These are phyloP conservation scores for Leptura quadrifasciata DNA, from an alignment of 2,888 invertebrate genomes.

Conservation along the genomic window DNA sequence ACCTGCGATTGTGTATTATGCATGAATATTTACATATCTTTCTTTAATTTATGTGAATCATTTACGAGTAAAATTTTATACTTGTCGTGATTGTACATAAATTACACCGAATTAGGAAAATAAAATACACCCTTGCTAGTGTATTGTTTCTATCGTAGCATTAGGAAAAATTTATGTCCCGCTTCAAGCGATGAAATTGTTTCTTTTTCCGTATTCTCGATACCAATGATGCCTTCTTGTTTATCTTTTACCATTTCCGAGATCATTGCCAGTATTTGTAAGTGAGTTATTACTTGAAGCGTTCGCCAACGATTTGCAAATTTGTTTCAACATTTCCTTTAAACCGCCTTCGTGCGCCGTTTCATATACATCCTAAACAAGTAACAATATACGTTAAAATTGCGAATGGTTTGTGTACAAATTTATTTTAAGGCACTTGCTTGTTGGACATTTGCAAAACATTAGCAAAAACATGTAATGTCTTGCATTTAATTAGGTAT, in stretches of 20 bases:
- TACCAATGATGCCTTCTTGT: slow-evolving; percentile 1
- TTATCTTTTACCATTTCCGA: slow-evolving; percentile 7
- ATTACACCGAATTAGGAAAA: not conserved
- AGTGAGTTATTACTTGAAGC: not conserved
- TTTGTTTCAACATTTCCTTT: not conserved
- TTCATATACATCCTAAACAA: too few relatives aligned
- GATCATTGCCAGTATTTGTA: slow-evolving; percentile 3
- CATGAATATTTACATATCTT: too few relatives aligned
- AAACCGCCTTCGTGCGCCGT: not conserved
- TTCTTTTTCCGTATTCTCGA: not conserved
- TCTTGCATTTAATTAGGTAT: too few relatives aligned
- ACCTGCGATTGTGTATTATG: too few relatives aligned
- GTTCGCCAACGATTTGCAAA: not conserved
- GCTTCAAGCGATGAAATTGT: slow-evolving; percentile 1
- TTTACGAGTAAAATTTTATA: too few relatives aligned
- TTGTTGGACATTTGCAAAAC: too few relatives aligned
- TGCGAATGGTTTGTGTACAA: too few relatives aligned
- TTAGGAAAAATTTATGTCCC: not conserved
- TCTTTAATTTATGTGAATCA: too few relatives aligned
- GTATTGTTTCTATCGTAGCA: not conserved
- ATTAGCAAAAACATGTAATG: too few relatives aligned
- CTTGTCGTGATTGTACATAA: not conserved
- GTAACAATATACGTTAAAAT: not conserved
- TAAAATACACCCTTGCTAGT: slow-evolving; percentile 5
- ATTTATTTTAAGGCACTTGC: too few relatives aligned